Base-by-base conservation (phyloP, 2,888 invertebrate species). In the Resseliella maxima region DNA sequence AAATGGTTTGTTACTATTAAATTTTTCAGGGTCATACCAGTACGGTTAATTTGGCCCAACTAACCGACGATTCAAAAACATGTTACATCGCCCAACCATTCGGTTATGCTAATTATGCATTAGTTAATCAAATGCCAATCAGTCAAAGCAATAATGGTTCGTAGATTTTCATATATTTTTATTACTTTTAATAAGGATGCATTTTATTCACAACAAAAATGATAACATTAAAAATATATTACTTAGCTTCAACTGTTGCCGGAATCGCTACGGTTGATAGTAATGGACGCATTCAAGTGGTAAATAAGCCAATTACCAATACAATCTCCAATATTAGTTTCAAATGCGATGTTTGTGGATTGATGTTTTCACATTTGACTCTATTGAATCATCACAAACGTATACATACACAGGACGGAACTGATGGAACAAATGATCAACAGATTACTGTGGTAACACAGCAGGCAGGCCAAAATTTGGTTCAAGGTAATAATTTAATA, bases 361-460 rank as follows among this genome's bases (percentile, higher is more conserved):
- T 96, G 87, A 96, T 96, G 93, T 97, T 96, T 90, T 95, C 95
- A 0, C 96, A 96, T 90, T 92, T 96, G 88, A 94, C 95, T 85
- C 90, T 96, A 87, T 91, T 96, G n/a, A 96, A 96, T 91, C 96
- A 96, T 89, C 96, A 96, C 90, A 97, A 96, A 92, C 93, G 96
- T 88, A 94, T 95, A 89, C 96, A 96, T 90, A 94, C 94, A 87
- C 93, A 93, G 88, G 91, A 91, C 21, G 93, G 93, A 88, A 91
- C 92, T 89, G 93, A 92, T 90, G 83, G 45, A 12, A 91, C 92
- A 87, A 92, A 90, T 88, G 86, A 87, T 36, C 85, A 85, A n/a
- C 89, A 88, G 24, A 93, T 94, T 87, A 92, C 93, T 21, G 93
- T 94, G 38, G 93, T 94, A 35, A 92, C 93, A 0, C 92, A 90